phyloP scores from a whole-genome alignment of 2,113 vertebrate genomes.

The Lontra canadensis region DNA sequence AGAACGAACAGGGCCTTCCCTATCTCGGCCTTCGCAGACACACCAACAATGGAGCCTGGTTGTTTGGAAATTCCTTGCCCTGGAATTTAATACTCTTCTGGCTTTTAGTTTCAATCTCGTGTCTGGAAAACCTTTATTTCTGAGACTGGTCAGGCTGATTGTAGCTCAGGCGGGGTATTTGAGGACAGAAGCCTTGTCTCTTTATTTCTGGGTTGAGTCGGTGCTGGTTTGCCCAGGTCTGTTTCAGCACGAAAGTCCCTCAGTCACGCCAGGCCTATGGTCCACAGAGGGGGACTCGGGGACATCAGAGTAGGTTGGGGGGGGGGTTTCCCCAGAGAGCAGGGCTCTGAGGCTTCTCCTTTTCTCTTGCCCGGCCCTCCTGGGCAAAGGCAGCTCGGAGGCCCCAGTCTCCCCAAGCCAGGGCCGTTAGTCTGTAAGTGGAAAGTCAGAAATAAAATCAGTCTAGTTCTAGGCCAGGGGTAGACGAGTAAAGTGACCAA shows the following conservation, averaged over 20 bases:
- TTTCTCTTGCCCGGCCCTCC: not conserved
- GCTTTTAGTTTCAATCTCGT: constrained; percentile 78
- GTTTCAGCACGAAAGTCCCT: not conserved
- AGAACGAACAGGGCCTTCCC: constrained; percentile 55
- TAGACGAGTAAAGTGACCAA: rapidly evolving
- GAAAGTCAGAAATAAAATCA: not conserved
- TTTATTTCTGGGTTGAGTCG: not conserved
- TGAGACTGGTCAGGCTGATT: constrained; percentile 77
- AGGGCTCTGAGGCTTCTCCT: constrained; percentile 31
- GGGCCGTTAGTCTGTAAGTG: not conserved
- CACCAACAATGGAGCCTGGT: constrained; percentile 71
- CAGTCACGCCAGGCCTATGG: not conserved
- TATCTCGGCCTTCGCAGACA: constrained; percentile 79
- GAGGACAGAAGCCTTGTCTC: constrained; percentile 40
- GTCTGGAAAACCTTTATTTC: constrained; percentile 80
- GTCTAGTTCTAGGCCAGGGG: no score
- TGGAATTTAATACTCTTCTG: constrained; percentile 75
- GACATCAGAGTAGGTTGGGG: not conserved
- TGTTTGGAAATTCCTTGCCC: constrained; percentile 73
- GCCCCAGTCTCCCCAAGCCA: not conserved
- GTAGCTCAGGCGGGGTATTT: constrained; percentile 68
- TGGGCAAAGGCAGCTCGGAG: constrained; percentile 45
- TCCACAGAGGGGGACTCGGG: not conserved
- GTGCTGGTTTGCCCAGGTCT: not conserved
- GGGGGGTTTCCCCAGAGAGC: not conserved